A percentile compares a stretch with the other conserved stretches of the same genome.
phyloP scores from a whole-genome alignment of 2,888 invertebrate genomes.

The Meliscaeva auricollis region DNA sequence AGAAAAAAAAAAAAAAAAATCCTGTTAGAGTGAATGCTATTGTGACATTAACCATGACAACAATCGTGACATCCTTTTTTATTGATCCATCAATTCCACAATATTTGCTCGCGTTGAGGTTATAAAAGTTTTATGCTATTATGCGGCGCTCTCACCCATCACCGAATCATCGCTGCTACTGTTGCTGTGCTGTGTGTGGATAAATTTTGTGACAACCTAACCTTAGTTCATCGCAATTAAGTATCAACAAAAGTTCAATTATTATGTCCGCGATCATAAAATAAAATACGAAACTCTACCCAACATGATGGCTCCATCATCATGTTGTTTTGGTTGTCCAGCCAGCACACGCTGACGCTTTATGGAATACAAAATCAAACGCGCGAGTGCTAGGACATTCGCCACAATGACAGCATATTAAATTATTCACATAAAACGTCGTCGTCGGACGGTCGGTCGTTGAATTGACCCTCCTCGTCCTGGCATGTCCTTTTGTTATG shows the following conservation, averaged over 20 bases:
- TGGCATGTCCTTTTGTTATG: slow-evolving; percentile 49
- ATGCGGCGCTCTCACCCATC: neutral
- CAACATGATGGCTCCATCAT: slow-evolving; percentile 61
- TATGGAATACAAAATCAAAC: slow-evolving; percentile 29
- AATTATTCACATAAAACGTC: slow-evolving; percentile 71
- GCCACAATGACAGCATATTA: slow-evolving; percentile 68
- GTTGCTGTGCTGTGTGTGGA: neutral
- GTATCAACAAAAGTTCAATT: slow-evolving; percentile 71
- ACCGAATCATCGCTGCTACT: too few species aligned
- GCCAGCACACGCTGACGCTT: neutral
- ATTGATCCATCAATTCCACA: slow-evolving; percentile 71
- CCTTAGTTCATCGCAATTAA: slow-evolving; percentile 73
- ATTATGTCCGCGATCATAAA: slow-evolving; percentile 74
- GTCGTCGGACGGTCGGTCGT: slow-evolving; percentile 18
- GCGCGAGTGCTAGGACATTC: slow-evolving; percentile 26
- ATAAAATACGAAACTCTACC: slow-evolving; percentile 38
- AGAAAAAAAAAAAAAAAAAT: neutral
- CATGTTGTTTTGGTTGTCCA: neutral
- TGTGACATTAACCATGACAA: slow-evolving; percentile 68
- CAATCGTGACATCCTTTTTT: slow-evolving; percentile 71
- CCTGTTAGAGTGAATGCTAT: slow-evolving; percentile 41
- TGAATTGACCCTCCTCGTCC: slow-evolving; percentile 17
- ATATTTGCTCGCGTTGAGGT: slow-evolving; percentile 57
- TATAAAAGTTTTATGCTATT: slow-evolving; percentile 61
- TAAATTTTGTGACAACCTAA: slow-evolving; percentile 41